phyloP scores from a whole-genome alignment of 2,888 invertebrate genomes.

The Theretra japonica region DNA sequence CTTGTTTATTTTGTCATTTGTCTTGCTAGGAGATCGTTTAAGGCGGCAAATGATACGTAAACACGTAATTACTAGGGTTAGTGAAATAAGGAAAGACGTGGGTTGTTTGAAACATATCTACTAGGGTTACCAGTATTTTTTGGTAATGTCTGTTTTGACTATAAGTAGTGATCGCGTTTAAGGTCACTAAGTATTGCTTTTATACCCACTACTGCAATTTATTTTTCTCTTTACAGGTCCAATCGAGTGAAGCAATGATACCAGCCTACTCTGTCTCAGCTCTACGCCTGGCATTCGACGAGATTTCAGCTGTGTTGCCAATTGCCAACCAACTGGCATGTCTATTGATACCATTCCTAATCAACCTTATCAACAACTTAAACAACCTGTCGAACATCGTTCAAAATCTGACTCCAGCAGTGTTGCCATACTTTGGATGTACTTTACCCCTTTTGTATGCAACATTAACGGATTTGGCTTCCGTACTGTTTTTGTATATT shows the following conservation, averaged over 20 bases:
- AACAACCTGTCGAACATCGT: constrained; percentile 78
- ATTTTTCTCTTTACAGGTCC: constrained; percentile 54
- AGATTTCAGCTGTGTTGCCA: constrained; percentile 71
- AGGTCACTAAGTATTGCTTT: neutral
- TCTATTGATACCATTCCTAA: constrained; percentile 71
- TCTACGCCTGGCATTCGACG: constrained; percentile 73
- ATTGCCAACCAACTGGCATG: constrained; percentile 74
- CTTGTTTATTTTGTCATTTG: neutral
- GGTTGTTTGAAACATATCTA: neutral
- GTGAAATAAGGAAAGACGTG: neutral
- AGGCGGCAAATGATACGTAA: neutral
- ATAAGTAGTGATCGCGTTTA: no score
- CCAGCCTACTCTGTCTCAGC: constrained; percentile 77
- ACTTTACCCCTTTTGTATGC: constrained; percentile 74
- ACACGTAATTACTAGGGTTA: neutral
- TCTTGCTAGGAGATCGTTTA: neutral
- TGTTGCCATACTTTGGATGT: constrained; percentile 77
- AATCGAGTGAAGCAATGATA: constrained; percentile 70
- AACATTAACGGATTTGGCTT: constrained; percentile 74
- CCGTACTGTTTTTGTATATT: constrained; percentile 74
- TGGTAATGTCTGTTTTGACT: no score
- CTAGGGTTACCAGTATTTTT: no score
- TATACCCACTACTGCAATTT: neutral
- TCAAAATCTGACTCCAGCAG: constrained; percentile 75
- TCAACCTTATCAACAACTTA: constrained; percentile 76